phyloP scores from a whole-genome alignment of 2,113 vertebrate species.

The Suricata suricatta region DNA sequence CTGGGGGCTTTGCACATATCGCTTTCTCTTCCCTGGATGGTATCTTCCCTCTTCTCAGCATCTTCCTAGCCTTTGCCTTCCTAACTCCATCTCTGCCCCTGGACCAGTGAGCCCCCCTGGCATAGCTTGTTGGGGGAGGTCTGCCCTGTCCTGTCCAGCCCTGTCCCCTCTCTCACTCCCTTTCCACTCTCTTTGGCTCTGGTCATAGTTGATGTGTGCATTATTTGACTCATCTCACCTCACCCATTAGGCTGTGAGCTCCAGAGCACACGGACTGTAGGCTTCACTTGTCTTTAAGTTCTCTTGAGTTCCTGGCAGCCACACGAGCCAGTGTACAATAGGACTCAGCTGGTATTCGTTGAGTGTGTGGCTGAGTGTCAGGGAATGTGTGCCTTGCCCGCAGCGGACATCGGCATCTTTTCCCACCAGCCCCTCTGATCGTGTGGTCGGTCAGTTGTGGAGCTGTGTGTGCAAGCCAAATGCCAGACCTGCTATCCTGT shows the following conservation, averaged over 20 bases:
- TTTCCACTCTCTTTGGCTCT: neutral
- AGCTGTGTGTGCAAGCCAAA: neutral
- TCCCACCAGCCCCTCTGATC: neutral
- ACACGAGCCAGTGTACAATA: fast-evolving
- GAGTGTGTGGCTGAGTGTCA: neutral
- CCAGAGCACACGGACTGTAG: neutral
- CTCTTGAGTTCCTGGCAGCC: neutral
- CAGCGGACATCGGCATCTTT: neutral
- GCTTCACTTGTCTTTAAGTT: neutral
- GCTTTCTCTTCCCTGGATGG: no score
- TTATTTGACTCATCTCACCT: neutral
- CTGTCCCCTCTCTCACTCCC: neutral
- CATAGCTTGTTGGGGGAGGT: neutral
- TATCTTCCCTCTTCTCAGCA: neutral
- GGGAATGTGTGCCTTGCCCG: neutral
- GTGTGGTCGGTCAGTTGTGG: fast-evolving
- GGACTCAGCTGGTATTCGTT: neutral
- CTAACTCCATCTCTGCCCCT: neutral
- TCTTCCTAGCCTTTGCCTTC: neutral
- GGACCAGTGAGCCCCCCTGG: neutral
- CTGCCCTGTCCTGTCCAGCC: neutral
- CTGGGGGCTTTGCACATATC: neutral
- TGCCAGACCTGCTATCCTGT: neutral
- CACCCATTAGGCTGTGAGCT: neutral
- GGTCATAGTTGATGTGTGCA: neutral